Conservation (phyloP, 2,888 invertebrate species). For the Dastarcus helophoroides region DNA sequence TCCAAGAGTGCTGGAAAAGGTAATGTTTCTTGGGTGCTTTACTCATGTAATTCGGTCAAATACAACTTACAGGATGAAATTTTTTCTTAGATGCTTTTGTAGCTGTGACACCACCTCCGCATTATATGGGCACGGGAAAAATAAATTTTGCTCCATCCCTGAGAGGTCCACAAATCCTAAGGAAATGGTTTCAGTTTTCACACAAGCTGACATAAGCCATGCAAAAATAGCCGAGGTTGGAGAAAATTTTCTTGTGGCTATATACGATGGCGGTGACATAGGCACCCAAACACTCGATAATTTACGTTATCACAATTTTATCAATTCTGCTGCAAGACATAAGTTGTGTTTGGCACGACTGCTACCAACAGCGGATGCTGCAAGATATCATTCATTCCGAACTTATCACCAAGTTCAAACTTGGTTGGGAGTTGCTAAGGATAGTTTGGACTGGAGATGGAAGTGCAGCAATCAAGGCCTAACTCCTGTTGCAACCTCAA, state of each 20-base stretch:
- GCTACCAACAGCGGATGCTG: constrained; percentile 8
- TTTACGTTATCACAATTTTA: too few species aligned
- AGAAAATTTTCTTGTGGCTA: not conserved
- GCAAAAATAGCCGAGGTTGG: constrained; percentile 1
- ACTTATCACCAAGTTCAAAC: constrained; percentile 12
- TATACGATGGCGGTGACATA: too few species aligned
- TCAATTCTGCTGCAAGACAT: too few species aligned
- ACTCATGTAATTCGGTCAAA: constrained; percentile 8
- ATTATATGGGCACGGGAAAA: not conserved
- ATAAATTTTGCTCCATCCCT: not conserved
- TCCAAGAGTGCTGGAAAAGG: constrained; percentile 15
- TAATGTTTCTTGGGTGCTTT: constrained; percentile 7
- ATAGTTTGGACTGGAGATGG: not conserved
- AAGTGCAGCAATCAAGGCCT: not conserved
- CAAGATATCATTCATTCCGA: constrained; percentile 11
- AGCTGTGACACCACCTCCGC: constrained; percentile 1
- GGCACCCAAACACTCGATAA: too few species aligned
- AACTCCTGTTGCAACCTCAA: not conserved
- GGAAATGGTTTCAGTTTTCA: constrained; percentile 1
- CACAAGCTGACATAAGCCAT: not conserved
- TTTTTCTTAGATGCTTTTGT: too few species aligned
- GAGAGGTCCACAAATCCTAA: not conserved
- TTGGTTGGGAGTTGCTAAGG: constrained; percentile 6
- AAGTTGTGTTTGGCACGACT: too few species aligned
- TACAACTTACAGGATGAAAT: too few species aligned